Evolutionary conservation across 2,113 vertebrate genomes (phyloP).

Genomic region (Chionodraco myersi): DNA sequence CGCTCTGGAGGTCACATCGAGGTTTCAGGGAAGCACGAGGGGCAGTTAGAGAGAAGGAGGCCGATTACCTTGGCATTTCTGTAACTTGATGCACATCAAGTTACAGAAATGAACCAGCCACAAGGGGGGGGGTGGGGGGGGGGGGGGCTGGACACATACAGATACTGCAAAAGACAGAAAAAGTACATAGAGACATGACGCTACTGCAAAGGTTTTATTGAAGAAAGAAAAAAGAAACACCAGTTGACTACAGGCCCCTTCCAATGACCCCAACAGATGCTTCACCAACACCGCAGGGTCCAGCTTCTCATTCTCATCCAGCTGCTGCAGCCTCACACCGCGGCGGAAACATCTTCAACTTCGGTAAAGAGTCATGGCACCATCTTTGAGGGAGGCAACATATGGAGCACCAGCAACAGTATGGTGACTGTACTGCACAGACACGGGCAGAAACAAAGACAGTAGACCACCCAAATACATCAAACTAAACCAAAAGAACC

Average conservation of each 20-base stretch:
- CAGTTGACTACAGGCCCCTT: conserved; percentile 39
- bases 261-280: conserved; percentile 43
- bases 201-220: conserved; percentile 78
- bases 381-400: conserved; percentile 33
- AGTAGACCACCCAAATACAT: conserved; percentile 35
- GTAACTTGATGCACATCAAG: too few species aligned
- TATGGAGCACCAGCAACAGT: conserved; percentile 37
- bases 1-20: conserved; percentile 36
- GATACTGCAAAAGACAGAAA: not conserved
- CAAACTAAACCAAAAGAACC: conserved; percentile 19
- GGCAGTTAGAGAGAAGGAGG: conserved; percentile 27
- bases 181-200: conserved; percentile 3
- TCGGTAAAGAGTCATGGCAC: conserved; percentile 51
- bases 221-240: conserved; percentile 44
- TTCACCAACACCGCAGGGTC: conserved; percentile 28
- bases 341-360: conserved; percentile 39
- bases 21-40: conserved; percentile 11
- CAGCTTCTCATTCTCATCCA: conserved; percentile 1
- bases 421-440: conserved; percentile 39
- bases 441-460: conserved; percentile 60
- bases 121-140: not conserved
- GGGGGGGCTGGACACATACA: too few species aligned
- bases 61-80: conserved; percentile 48
- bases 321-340: too few species aligned
- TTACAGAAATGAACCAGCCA: conserved; percentile 27